Percentiles rank a stretch among this genome's conserved stretches.
Conservation (phyloP, 2,888 invertebrate genomes). For the Caenorhabditis sp. region DNA sequence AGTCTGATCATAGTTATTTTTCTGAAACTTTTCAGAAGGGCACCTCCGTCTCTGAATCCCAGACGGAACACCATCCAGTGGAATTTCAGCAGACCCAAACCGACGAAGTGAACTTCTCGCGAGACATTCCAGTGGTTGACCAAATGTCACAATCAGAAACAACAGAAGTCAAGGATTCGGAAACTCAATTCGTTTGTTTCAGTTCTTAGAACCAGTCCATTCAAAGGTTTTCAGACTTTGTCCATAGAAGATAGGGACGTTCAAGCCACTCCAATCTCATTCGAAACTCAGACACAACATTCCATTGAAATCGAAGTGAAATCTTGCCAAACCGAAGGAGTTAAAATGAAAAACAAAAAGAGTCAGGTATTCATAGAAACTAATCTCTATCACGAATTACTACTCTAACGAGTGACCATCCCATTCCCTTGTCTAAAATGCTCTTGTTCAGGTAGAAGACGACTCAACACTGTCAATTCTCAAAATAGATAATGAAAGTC, state of each 20-base stretch:
- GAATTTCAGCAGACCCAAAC: conserved; percentile 45
- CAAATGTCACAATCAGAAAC: conserved; percentile 35
- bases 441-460: conserved; percentile 44
- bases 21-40: conserved; percentile 12
- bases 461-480: conserved; percentile 24
- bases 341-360: conserved; percentile 65
- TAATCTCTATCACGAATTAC: background rate
- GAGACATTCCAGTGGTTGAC: conserved; percentile 13
- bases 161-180: conserved; percentile 15
- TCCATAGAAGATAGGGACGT: conserved; percentile 45
- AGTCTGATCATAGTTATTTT: background rate
- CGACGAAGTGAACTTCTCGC: conserved; percentile 14
- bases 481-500: conserved; percentile 54
- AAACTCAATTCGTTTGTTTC: conserved; percentile 40
- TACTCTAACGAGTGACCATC: conserved; percentile 14
- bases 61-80: conserved; percentile 5
- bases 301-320: conserved; percentile 61
- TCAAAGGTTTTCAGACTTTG: conserved; percentile 7
- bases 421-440: conserved; percentile 5
- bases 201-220: background rate
- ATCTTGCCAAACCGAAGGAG: conserved; percentile 66
- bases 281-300: conserved; percentile 63
- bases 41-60: conserved; percentile 2
- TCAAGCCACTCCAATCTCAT: conserved; percentile 60
- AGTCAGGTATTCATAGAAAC: conserved; percentile 63